Percentiles rank a stretch among this genome's conserved stretches.
phyloP scores from a whole-genome alignment of 1,140 invertebrate genomes.

The Zophobas morio region DNA sequence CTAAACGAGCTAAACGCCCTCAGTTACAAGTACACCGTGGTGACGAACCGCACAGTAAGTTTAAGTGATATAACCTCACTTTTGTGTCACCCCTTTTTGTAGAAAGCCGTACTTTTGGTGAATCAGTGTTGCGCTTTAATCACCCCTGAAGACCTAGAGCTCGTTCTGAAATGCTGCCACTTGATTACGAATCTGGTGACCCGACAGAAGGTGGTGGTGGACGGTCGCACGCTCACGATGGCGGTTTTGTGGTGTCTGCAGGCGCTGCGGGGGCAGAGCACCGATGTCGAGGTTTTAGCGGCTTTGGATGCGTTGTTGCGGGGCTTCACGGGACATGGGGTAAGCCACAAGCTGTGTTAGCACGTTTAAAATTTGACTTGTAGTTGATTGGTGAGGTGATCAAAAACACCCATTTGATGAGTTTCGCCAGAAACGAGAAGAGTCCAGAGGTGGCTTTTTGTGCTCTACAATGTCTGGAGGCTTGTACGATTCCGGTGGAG shows the following conservation, averaged over 20 bases:
- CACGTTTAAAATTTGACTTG: neutral
- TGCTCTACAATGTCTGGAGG: conserved; percentile 60
- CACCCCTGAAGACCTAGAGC: conserved; percentile 64
- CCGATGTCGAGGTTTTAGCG: conserved; percentile 8
- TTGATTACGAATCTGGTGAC: conserved; percentile 67
- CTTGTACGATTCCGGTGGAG: conserved; percentile 48
- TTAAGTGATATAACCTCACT: conserved; percentile 47
- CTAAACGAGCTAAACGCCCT: conserved; percentile 68
- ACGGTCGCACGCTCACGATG: conserved; percentile 64
- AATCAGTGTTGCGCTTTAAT: conserved; percentile 67
- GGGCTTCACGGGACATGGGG: conserved; percentile 13
- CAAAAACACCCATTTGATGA: neutral
- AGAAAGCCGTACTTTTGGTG: conserved; percentile 67
- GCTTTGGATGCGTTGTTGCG: conserved; percentile 42
- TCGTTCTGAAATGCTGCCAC: conserved; percentile 68
- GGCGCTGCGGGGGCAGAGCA: conserved; percentile 60
- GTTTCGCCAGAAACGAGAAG: conserved; percentile 7
- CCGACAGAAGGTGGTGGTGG: conserved; percentile 62
- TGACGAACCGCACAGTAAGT: conserved; percentile 66
- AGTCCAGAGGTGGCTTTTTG: conserved; percentile 49
- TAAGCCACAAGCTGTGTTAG: neutral
- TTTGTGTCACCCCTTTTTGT: conserved; percentile 49
- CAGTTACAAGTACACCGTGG: conserved; percentile 64
- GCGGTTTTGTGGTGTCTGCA: conserved; percentile 67
- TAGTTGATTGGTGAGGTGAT: conserved; percentile 24